phyloP scores from a whole-genome alignment of 2,113 vertebrate genomes.

The Myotis brandtii region DNA sequence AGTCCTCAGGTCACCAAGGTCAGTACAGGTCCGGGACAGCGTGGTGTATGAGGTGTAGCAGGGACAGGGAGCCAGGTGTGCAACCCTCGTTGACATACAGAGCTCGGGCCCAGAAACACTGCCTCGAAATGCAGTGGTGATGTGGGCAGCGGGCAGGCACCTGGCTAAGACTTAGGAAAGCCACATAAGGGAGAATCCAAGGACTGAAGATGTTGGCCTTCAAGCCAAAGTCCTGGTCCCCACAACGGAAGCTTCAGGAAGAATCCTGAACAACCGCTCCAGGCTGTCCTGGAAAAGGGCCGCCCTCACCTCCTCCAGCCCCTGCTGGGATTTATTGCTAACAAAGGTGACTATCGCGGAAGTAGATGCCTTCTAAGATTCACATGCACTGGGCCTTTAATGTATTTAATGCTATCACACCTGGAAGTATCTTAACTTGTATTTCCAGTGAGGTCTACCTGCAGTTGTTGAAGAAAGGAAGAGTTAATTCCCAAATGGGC shows the following conservation, averaged over 20 bases:
- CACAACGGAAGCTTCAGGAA: not conserved
- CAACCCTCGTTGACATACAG: not conserved
- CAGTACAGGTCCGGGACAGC: not conserved
- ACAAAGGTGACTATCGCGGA: not conserved
- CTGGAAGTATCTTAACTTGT: not conserved
- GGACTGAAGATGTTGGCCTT: not conserved
- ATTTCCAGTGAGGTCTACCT: not conserved
- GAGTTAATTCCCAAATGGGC: not conserved
- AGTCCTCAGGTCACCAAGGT: not conserved
- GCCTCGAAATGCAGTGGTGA: not conserved
- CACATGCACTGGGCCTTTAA: not conserved
- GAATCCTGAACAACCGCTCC: not conserved
- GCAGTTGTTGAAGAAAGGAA: not conserved
- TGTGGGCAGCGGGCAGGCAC: not conserved
- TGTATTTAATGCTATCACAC: not conserved
- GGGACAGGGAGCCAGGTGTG: not conserved
- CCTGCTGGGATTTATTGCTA: not conserved
- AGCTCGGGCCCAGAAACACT: not conserved
- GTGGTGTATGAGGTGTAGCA: not conserved
- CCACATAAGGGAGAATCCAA: not conserved
- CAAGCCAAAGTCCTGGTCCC: not conserved
- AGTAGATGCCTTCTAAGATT: not conserved
- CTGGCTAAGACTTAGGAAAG: not conserved
- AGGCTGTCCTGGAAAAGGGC: not conserved
- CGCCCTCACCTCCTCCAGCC: not conserved